These are phyloP conservation scores for Priocnemis perturbator DNA, from an alignment of 2,888 invertebrate species.

Conservation along the genomic window DNA sequence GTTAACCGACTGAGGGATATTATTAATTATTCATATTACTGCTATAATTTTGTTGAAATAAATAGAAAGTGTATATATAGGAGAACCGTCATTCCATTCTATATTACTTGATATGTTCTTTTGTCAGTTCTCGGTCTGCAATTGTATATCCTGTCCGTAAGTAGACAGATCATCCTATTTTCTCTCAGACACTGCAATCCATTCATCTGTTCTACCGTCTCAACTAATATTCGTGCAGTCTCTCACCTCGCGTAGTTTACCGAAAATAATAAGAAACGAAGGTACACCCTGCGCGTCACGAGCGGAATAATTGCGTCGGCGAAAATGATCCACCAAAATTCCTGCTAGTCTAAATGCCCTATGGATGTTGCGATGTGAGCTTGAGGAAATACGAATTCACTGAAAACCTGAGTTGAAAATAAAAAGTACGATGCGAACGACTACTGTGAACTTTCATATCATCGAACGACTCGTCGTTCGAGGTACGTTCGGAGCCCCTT, in stretches of 20 bases:
- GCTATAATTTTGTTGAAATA: conserved; percentile 61
- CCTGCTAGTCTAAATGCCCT: conserved; percentile 24
- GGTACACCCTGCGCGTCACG: neutral
- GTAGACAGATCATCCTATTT: too few species aligned
- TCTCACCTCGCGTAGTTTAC: neutral
- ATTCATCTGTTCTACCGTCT: too few species aligned
- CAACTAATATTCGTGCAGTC: neutral
- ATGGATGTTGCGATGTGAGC: conserved; percentile 11
- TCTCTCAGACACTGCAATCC: too few species aligned
- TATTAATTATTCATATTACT: conserved; percentile 50
- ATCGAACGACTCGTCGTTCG: too few species aligned
- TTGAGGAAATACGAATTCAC: conserved; percentile 10
- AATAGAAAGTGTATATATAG: conserved; percentile 53
- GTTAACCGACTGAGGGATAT: conserved; percentile 62
- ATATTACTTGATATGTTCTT: conserved; percentile 24
- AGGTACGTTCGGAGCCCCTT: too few species aligned
- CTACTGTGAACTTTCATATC: too few species aligned
- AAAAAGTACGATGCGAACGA: conserved; percentile 8
- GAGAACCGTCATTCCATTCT: conserved; percentile 44
- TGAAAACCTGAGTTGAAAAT: conserved; percentile 11
- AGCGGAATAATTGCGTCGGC: conserved; percentile 11
- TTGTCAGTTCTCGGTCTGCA: conserved; percentile 23
- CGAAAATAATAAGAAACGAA: neutral
- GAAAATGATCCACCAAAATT: conserved; percentile 13
- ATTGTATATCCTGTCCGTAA: conserved; percentile 11